Evolutionary conservation across 2,888 invertebrate species (phyloP).

Genomic region (Himalopsyche japonica): DNA sequence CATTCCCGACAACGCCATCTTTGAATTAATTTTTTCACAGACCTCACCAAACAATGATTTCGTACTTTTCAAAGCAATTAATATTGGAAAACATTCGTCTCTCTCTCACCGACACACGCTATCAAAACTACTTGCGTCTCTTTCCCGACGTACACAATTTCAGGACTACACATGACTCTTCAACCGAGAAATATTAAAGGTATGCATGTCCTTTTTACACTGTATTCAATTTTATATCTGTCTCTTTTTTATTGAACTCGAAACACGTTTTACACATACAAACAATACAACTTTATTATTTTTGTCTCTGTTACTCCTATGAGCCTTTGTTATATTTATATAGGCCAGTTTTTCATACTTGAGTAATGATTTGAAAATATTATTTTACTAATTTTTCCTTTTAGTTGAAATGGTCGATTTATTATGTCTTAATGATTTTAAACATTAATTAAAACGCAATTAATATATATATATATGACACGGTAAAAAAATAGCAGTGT

Average conservation of each 20-base stretch:
- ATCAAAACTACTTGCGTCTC: not conserved
- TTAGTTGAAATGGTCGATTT: too few relatives aligned
- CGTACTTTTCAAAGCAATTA: slow-evolving; percentile 38
- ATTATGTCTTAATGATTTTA: too few relatives aligned
- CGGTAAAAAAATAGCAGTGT: too few relatives aligned
- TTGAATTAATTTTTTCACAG: slow-evolving; percentile 25
- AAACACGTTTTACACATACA: not conserved
- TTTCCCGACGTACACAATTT: not conserved
- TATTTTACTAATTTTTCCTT: too few relatives aligned
- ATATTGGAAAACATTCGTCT: slow-evolving; percentile 24
- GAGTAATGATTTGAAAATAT: not conserved
- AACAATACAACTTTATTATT: not conserved
- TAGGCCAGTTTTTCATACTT: not conserved
- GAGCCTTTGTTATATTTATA: not conserved
- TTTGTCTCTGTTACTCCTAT: not conserved
- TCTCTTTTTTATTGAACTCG: not conserved
- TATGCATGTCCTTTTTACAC: slow-evolving; percentile 1
- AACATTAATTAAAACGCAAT: too few relatives aligned
- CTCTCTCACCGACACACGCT: not conserved
- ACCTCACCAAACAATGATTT: slow-evolving; percentile 30
- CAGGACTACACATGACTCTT: not conserved
- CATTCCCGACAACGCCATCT: slow-evolving; percentile 29
- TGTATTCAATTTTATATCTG: not conserved
- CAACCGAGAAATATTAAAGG: not conserved
- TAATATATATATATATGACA: too few relatives aligned